Evolutionary conservation across 1,140 invertebrate species (phyloP).

Genomic region (Orchestia grillus): DNA sequence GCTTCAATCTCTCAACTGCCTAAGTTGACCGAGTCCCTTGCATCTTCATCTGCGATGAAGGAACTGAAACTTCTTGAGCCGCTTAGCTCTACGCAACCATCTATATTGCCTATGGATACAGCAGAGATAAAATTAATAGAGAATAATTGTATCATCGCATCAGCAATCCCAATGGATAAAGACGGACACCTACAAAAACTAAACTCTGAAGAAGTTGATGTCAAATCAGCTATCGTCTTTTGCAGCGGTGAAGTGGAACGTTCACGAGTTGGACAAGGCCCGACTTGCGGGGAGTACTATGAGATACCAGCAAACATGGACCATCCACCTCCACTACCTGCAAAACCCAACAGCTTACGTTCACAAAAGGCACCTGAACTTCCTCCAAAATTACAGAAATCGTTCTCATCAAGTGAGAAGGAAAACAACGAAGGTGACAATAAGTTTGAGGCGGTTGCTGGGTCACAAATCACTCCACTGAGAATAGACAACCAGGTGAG

Average conservation of each 20-base stretch:
- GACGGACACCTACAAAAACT: background rate
- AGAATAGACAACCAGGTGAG: no score
- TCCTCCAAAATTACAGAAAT: slow-evolving; percentile 11
- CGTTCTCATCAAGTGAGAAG: background rate
- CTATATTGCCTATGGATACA: background rate
- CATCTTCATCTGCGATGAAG: background rate
- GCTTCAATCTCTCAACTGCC: background rate
- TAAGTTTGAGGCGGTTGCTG: background rate
- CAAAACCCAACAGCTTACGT: slow-evolving; percentile 43
- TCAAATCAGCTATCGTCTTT: background rate
- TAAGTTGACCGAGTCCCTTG: background rate
- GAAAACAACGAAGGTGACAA: background rate
- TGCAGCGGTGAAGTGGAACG: background rate
- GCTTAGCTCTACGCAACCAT: background rate
- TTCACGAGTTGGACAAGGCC: background rate
- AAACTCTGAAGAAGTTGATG: background rate
- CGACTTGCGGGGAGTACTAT: background rate
- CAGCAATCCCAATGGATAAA: background rate
- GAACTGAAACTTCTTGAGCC: background rate
- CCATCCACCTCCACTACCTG: background rate
- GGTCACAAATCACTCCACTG: background rate
- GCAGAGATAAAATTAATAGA: background rate
- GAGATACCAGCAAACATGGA: slow-evolving; percentile 2
- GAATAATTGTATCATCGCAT: background rate
- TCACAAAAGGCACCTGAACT: background rate